A percentile compares a stretch with the other conserved stretches of the same genome.
phyloP scores from a whole-genome alignment of 2,797 vertebrate genomes.

The Epinephelus malabaricus region DNA sequence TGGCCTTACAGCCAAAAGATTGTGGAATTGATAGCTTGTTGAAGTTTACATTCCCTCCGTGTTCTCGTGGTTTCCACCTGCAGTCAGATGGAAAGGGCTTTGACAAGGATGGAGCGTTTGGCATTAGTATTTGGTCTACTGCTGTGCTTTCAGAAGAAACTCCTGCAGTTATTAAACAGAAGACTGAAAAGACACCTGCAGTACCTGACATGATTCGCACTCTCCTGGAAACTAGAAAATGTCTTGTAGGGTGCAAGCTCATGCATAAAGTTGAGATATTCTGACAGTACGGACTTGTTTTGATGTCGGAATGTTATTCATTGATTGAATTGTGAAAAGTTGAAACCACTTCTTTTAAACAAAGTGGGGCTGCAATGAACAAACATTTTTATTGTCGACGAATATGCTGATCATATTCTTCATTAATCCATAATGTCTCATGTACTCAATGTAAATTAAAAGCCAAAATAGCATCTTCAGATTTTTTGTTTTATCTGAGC shows the following conservation, averaged over 20 bases:
- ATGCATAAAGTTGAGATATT: neutral
- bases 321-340: neutral
- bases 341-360: neutral
- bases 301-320: neutral
- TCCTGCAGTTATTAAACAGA: conserved; percentile 38
- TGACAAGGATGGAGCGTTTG: conserved; percentile 38
- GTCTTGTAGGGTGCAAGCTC: neutral
- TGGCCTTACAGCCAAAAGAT: conserved; percentile 5
- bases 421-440: neutral
- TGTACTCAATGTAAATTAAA: neutral
- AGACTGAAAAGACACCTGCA: conserved; percentile 27
- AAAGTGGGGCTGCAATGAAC: neutral
- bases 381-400: neutral
- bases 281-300: neutral
- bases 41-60: conserved; percentile 22
- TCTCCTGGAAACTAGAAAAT: conserved; percentile 21
- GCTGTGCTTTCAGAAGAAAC: conserved; percentile 42
- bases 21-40: conserved; percentile 19
- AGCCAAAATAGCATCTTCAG: neutral
- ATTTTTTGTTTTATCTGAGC: neutral
- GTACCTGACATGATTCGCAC: conserved; percentile 4
- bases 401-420: neutral
- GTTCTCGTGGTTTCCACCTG: conserved; percentile 23
- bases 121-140: conserved; percentile 14
- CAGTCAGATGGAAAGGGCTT: conserved; percentile 11